A percentile compares a stretch with the other conserved stretches of the same genome.
These are phyloP conservation scores for Helarctos malayanus DNA, from an alignment of 2,797 vertebrate species.

Conservation along the genomic window DNA sequence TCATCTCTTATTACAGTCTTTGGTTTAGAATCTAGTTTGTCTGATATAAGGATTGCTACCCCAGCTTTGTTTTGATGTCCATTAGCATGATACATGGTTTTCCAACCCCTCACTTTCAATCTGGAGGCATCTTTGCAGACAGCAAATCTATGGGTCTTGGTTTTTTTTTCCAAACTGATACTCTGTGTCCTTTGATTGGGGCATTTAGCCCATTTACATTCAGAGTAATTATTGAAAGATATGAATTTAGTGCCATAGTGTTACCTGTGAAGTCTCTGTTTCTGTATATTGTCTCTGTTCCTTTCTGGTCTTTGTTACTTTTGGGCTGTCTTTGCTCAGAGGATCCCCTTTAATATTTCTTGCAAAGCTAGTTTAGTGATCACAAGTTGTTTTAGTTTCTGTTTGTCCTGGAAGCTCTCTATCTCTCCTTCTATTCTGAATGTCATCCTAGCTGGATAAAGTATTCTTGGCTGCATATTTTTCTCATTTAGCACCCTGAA, in stretches of 20 bases:
- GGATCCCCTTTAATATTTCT: no score
- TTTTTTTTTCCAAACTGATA: not conserved
- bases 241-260: not conserved
- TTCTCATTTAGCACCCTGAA: no score
- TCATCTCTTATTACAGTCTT: not conserved
- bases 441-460: no score
- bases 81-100: not conserved
- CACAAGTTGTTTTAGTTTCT: no score
- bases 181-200: not conserved
- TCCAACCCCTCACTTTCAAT: not conserved
- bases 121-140: not conserved
- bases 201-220: not conserved
- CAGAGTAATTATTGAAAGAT: not conserved
- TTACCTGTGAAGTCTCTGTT: not conserved
- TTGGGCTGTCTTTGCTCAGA: no score
- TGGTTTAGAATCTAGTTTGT: not conserved
- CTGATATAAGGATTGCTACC: not conserved
- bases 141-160: not conserved
- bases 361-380: no score
- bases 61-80: not conserved
- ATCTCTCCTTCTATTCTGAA: no score
- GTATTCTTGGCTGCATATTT: no score
- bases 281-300: not conserved
- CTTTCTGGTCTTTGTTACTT: not conserved
- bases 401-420: no score